Evolutionary conservation across 2,797 vertebrate species (phyloP), one percentile per base, ranked within the genome.

Genomic region (Myotis vivesi): DNA sequence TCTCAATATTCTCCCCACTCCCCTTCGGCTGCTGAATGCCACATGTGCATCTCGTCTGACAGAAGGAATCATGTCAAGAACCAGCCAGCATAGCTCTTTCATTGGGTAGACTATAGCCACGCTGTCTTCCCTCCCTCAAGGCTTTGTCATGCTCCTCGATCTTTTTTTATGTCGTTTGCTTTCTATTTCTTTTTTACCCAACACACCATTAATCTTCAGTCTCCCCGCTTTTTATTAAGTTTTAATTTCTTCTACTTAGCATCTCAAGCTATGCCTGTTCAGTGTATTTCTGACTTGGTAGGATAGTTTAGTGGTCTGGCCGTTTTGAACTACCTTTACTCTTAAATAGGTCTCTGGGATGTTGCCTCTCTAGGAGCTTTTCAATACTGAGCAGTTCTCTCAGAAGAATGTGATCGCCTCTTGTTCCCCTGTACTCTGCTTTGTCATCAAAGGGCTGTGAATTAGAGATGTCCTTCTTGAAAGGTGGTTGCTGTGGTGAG

Each of bases 21-120:
- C 36, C 76, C 64, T 62, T 57, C 53, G 96, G 92, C 89, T 97
- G 57, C 94, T 95, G 87, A 95, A 95, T 96, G 90, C 89, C 95
- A 95, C 64, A 83, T 83, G 86, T 96, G 96, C 92, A 91, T 97
- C 96, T 83, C 97, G 92, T 91, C 92, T 92, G 77, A 95, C 91
- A 96, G 93, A 51, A 88, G 93, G 94, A 89, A 94, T 95, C 77
- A 62, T 11, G 69, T 87, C 95, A 86, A 96, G 81, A 96, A 97
- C 97, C 94, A 80, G 59, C 87, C 88, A 83, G 95, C 94, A 69
- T 75, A 95, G 79, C 49, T 95, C 51, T 72, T 84, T 73, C 33
- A 19, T 44, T 72, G 36, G 68, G 13, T 69, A 84, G 30, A 76
- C 41, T 4, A 6, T 55, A 72, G 84, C 97, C 80, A 12, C 41